A percentile compares a stretch with the other conserved stretches of the same genome.
Evolutionary conservation across 2,113 vertebrate species (phyloP).

Genomic region (Hippocampus abdominalis): DNA sequence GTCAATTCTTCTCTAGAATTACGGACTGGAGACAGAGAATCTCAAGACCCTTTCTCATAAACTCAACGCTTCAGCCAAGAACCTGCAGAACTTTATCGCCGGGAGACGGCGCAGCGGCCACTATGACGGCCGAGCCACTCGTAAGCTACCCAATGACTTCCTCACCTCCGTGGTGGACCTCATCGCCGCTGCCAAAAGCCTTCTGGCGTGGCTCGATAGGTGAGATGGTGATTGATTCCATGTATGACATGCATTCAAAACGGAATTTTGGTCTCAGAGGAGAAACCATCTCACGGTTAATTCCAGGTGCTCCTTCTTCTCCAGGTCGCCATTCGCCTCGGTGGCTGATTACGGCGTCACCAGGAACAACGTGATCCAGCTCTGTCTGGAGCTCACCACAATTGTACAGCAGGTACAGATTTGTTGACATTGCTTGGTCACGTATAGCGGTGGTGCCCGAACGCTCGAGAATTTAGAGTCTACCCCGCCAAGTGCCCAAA

Average conservation of each 20-base stretch:
- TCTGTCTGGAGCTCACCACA: slow-evolving; percentile 94
- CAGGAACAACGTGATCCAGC: slow-evolving; percentile 95
- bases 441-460: too few relatives aligned
- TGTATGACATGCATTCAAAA: slow-evolving; percentile 38
- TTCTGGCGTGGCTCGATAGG: slow-evolving; percentile 94
- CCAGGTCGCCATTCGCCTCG: slow-evolving; percentile 92
- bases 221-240: slow-evolving; percentile 62
- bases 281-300: slow-evolving; percentile 75
- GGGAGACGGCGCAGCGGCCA: slow-evolving; percentile 80
- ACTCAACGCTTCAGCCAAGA: slow-evolving; percentile 85
- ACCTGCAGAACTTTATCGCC: slow-evolving; percentile 92
- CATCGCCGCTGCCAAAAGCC: slow-evolving; percentile 92
- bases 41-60: slow-evolving; percentile 94
- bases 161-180: slow-evolving; percentile 96
- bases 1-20: slow-evolving; percentile 77
- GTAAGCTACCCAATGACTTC: slow-evolving; percentile 91
- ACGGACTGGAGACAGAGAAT: slow-evolving; percentile 94
- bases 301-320: slow-evolving; percentile 78
- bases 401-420: slow-evolving; percentile 89
- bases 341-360: slow-evolving; percentile 92
- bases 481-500: too few relatives aligned
- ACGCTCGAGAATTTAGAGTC: too few relatives aligned
- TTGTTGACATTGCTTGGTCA: too few relatives aligned
- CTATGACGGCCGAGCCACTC: slow-evolving; percentile 85
- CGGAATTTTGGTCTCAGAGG: slow-evolving; percentile 38